A percentile compares a stretch with the other conserved stretches of the same genome.
Evolutionary conservation across 1,140 invertebrate genomes (phyloP).

Genomic region (Coenobita brevimanus): DNA sequence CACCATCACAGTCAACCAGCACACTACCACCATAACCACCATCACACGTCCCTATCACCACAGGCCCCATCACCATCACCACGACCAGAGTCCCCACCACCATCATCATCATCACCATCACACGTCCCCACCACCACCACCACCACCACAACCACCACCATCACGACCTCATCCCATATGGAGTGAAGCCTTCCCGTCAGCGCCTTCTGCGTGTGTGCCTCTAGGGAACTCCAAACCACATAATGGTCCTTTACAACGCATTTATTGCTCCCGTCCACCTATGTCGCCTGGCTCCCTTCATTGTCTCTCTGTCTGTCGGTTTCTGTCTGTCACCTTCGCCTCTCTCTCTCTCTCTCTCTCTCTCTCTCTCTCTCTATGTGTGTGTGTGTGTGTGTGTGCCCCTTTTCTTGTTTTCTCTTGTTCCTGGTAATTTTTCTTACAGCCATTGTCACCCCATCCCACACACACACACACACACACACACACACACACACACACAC

Average conservation of each 20-base stretch:
- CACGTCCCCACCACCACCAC: neutral
- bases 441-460: too few relatives aligned
- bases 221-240: neutral
- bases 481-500: slow-evolving; percentile 35
- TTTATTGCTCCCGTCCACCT: neutral
- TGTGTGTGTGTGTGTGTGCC: too few relatives aligned
- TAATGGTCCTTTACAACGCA: neutral
- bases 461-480: too few relatives aligned
- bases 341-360: neutral
- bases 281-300: neutral
- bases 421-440: slow-evolving; percentile 23
- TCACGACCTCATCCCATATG: neutral
- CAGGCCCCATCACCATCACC: too few relatives aligned
- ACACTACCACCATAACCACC: too few relatives aligned
- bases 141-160: neutral
- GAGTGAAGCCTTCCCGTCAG: neutral
- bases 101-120: neutral
- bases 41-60: too few relatives aligned
- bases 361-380: slow-evolving; percentile 2
- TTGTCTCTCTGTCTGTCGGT: neutral
- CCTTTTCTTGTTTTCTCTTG: too few relatives aligned
- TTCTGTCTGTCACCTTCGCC: neutral
- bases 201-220: neutral
- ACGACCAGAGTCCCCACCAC: neutral
- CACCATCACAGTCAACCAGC: too few relatives aligned